A percentile compares a stretch with the other conserved stretches of the same genome.
phyloP scores from a whole-genome alignment of 2,113 vertebrate species.

The Phalacrocorax brasilianus region DNA sequence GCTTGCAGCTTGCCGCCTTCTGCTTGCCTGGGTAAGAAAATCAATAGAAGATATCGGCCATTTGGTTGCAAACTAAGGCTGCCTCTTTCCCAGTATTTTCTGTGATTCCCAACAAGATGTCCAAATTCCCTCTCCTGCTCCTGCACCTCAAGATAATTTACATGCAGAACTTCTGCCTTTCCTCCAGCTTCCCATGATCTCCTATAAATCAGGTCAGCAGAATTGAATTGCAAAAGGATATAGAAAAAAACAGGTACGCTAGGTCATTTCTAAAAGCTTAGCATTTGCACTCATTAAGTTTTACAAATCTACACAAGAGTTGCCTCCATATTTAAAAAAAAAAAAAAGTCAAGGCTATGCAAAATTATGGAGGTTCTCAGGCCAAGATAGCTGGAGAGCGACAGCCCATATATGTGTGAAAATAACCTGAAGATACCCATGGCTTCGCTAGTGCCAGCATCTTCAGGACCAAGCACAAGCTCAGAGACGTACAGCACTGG shows the following conservation, averaged over 20 bases:
- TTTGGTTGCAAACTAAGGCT: background rate
- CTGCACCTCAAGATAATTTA: background rate
- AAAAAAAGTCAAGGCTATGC: background rate
- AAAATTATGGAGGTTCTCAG: background rate
- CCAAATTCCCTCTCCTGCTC: background rate
- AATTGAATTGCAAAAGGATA: background rate
- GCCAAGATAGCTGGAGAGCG: background rate
- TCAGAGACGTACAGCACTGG: background rate
- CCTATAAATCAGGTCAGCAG: background rate
- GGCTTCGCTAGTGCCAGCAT: background rate
- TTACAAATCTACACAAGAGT: background rate
- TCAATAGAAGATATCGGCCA: background rate
- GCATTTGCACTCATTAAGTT: background rate
- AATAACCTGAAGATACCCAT: background rate
- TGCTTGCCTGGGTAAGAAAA: constrained; percentile 8
- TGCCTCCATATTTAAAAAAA: background rate
- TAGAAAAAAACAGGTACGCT: background rate
- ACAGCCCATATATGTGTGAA: background rate
- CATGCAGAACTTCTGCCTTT: background rate
- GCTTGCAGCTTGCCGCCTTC: background rate
- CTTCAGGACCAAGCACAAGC: background rate
- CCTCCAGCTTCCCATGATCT: background rate
- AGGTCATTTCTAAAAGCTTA: background rate
- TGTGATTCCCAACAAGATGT: background rate
- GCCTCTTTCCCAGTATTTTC: background rate